Percentiles rank a stretch among this genome's conserved stretches.
phyloP scores from a whole-genome alignment of 2,888 invertebrate genomes.

The Polyommatus icarus region DNA sequence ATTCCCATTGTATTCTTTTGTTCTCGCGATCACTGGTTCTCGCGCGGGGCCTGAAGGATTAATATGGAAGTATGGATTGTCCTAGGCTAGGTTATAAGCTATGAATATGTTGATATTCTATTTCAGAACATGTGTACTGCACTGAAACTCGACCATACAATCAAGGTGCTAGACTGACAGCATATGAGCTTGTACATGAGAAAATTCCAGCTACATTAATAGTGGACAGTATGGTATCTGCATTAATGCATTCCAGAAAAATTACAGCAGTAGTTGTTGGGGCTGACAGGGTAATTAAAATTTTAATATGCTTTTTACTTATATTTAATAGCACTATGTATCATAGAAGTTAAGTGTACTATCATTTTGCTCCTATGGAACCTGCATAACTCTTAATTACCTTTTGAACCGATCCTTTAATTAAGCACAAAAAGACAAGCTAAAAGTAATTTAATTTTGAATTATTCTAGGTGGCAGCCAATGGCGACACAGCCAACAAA shows the following conservation, averaged over 20 bases:
- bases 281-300: constrained; percentile 89
- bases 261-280: constrained; percentile 98
- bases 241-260: constrained; percentile 90
- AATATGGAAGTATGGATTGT: too few relatives aligned
- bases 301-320: not conserved
- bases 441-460: constrained; percentile 4
- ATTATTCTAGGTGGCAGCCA: constrained; percentile 88
- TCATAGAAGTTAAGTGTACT: too few relatives aligned
- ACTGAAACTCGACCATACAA: constrained; percentile 99
- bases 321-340: not conserved
- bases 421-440: too few relatives aligned
- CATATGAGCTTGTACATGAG: constrained; percentile 96
- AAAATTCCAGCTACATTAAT: constrained; percentile 95
- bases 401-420: too few relatives aligned
- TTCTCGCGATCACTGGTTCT: too few relatives aligned
- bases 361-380: too few relatives aligned
- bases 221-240: constrained; percentile 97
- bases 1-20: too few relatives aligned
- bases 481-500: constrained; percentile 99
- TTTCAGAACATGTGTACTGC: constrained; percentile 92
- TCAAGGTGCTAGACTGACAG: constrained; percentile 97
- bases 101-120: not conserved
- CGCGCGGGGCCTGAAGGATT: too few relatives aligned
- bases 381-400: too few relatives aligned
- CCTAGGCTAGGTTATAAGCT: not conserved